Evolutionary conservation across 2,113 vertebrate species (phyloP).

Genomic region (Phrynosoma platyrhinos): DNA sequence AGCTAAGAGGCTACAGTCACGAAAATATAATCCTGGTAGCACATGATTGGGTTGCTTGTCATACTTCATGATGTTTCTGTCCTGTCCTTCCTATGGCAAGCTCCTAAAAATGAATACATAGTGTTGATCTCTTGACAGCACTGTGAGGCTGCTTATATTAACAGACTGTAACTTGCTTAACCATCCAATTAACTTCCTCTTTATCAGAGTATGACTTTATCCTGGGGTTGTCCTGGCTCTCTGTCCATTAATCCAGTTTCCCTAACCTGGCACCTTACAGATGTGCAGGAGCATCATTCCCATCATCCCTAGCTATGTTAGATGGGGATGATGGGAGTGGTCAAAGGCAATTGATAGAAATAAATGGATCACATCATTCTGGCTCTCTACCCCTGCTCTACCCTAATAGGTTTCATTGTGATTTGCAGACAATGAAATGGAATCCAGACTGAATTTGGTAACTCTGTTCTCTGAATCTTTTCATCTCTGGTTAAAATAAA

Average conservation of each 20-base stretch:
- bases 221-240: too few relatives aligned
- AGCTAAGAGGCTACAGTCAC: not conserved
- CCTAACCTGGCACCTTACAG: too few relatives aligned
- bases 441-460: not conserved
- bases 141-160: not conserved
- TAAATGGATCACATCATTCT: not conserved
- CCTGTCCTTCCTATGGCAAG: not conserved
- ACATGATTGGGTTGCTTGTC: not conserved
- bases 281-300: too few relatives aligned
- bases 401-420: not conserved
- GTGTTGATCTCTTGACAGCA: too few relatives aligned
- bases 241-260: not conserved
- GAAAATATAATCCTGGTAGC: not conserved
- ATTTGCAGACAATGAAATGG: not conserved
- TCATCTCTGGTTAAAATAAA: not conserved
- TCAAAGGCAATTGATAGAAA: not conserved
- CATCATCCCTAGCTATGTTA: not conserved
- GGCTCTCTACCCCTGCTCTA: too few relatives aligned
- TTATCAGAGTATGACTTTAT: too few relatives aligned
- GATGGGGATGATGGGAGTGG: not conserved
- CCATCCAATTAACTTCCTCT: not conserved
- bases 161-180: not conserved
- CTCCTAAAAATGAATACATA: not conserved
- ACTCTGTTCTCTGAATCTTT: not conserved
- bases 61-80: too few relatives aligned